phyloP scores from a whole-genome alignment of 2,113 vertebrate species.

The Craseonycteris thonglongyai region DNA sequence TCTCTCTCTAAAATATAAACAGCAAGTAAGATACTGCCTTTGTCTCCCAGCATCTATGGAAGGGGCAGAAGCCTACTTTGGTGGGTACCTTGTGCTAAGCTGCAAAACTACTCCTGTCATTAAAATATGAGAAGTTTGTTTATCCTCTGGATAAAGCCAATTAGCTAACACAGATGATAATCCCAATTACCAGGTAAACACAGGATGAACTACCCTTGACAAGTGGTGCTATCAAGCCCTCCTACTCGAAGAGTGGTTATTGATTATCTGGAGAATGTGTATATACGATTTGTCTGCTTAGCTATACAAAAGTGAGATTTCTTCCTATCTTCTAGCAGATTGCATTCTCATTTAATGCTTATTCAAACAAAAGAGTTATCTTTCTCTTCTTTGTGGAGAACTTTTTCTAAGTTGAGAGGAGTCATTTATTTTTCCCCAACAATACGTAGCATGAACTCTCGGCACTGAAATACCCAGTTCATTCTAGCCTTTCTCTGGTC shows the following conservation, averaged over 20 bases:
- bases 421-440: neutral
- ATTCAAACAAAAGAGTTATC: neutral
- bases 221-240: neutral
- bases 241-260: neutral
- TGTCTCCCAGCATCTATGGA: neutral
- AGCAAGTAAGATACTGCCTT: neutral
- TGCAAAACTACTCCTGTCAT: neutral
- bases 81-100: neutral
- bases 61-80: neutral
- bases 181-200: neutral
- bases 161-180: neutral
- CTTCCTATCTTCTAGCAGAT: neutral
- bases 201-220: neutral
- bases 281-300: neutral
- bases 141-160: neutral
- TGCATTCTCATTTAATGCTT: neutral
- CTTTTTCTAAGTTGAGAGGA: neutral
- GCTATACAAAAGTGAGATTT: neutral
- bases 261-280: neutral
- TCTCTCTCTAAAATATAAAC: neutral
- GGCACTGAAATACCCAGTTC: neutral
- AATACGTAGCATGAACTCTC: neutral
- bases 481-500: neutral
- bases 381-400: neutral
- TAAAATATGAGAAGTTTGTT: neutral